Percentiles rank a stretch among this genome's conserved stretches.
phyloP scores from a whole-genome alignment of 2,797 vertebrate genomes.

The Valencia hispanica region DNA sequence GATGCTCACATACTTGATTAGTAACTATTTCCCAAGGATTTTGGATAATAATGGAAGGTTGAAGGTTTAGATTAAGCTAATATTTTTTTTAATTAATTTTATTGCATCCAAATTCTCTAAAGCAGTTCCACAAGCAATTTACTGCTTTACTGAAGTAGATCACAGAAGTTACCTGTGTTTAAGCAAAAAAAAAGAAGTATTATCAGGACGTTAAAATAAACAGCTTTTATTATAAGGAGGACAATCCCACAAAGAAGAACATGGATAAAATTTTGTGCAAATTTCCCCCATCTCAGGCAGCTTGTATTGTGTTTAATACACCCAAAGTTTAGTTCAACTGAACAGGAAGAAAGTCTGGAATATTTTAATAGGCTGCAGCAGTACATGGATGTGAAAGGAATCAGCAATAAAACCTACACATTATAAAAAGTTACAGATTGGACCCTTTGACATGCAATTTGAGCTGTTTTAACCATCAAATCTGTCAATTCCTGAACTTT shows the following conservation, averaged over 20 bases:
- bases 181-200: background rate
- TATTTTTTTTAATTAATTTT: too few relatives aligned
- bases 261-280: slow-evolving; percentile 9
- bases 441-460: background rate
- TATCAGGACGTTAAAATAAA: background rate
- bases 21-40: too few relatives aligned
- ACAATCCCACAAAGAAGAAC: background rate
- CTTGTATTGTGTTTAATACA: background rate
- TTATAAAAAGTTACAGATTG: background rate
- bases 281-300: background rate
- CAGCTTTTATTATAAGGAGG: background rate
- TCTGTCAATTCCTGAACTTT: background rate
- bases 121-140: background rate
- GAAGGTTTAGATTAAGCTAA: too few relatives aligned
- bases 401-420: background rate
- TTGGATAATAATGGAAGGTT: too few relatives aligned
- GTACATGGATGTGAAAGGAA: background rate
- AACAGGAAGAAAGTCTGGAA: background rate
- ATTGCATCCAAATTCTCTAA: too few relatives aligned
- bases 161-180: background rate
- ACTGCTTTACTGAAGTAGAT: background rate
- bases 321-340: background rate
- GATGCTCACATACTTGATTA: too few relatives aligned
- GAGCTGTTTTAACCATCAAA: background rate
- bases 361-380: background rate